These are phyloP conservation scores for Telmatochromis brachygnathus DNA, from an alignment of 2,113 vertebrate species.

Conservation along the genomic window DNA sequence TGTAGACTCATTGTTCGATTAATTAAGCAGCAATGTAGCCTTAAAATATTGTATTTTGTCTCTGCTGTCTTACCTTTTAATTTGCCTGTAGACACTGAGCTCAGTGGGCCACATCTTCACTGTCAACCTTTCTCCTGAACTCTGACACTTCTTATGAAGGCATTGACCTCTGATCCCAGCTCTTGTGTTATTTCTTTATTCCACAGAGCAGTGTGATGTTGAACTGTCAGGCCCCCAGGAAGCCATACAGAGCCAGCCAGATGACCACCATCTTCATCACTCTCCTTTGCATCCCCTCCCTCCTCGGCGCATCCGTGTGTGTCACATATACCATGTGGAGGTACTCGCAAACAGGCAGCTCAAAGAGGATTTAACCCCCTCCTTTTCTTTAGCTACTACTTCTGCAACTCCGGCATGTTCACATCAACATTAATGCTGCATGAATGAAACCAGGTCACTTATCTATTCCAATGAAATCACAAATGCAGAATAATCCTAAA, in stretches of 20 bases:
- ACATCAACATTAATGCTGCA: neutral
- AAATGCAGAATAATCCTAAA: neutral
- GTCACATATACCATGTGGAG: conserved; percentile 88
- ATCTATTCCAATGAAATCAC: neutral
- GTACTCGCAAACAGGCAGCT: conserved; percentile 51
- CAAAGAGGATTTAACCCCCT: neutral
- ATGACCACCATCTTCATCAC: conserved; percentile 91
- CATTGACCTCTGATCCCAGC: neutral
- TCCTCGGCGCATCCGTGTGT: conserved; percentile 80
- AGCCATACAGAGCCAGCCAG: conserved; percentile 84
- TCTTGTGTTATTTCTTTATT: neutral
- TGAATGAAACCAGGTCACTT: neutral
- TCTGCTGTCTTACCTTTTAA: neutral
- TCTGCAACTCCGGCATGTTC: neutral
- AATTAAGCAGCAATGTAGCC: neutral
- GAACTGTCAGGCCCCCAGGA: conserved; percentile 88
- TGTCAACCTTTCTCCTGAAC: neutral
- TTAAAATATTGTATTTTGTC: fast-evolving
- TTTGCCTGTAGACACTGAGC: neutral
- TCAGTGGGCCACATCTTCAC: fast-evolving
- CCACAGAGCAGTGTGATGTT: conserved; percentile 84
- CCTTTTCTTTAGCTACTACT: neutral
- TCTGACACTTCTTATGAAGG: neutral
- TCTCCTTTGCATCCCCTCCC: conserved; percentile 89
- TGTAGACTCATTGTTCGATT: neutral